Percentiles rank a stretch among this genome's conserved stretches.
Evolutionary conservation across 2,888 invertebrate genomes (phyloP).

Genomic region (Harpalus rufipes): DNA sequence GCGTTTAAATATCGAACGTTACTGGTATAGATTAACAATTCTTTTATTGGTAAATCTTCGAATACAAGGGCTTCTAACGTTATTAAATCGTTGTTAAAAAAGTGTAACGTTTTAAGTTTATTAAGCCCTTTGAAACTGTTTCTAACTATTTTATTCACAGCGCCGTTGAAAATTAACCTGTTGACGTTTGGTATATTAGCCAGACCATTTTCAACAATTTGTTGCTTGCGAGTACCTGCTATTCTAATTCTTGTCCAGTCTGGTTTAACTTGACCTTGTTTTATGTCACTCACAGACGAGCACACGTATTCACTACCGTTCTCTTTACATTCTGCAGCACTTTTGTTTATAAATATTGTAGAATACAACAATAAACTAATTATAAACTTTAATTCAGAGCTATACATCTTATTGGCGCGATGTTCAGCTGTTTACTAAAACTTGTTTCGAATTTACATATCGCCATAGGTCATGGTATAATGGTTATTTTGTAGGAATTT

Average conservation of each 20-base stretch:
- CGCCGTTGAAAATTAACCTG: background rate
- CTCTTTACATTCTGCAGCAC: constrained; percentile 14
- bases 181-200: background rate
- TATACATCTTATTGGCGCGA: constrained; percentile 4
- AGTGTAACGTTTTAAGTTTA: constrained; percentile 23
- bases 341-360: background rate
- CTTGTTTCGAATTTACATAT: background rate
- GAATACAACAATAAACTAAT: background rate
- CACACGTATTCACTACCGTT: background rate
- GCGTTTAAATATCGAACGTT: constrained; percentile 7
- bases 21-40: constrained; percentile 3
- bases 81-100: constrained; percentile 31
- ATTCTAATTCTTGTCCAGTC: constrained; percentile 10
- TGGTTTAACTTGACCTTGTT: background rate
- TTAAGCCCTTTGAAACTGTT: constrained; percentile 18
- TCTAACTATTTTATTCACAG: constrained; percentile 8
- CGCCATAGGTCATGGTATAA: background rate
- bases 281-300: constrained; percentile 8
- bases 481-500: background rate
- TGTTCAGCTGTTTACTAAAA: background rate
- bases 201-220: background rate
- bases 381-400: background rate
- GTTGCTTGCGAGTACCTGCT: background rate
- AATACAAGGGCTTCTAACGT: background rate
- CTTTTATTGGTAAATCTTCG: background rate